phyloP scores from a whole-genome alignment of 2,888 invertebrate species.

The Leptopilina myrica region DNA sequence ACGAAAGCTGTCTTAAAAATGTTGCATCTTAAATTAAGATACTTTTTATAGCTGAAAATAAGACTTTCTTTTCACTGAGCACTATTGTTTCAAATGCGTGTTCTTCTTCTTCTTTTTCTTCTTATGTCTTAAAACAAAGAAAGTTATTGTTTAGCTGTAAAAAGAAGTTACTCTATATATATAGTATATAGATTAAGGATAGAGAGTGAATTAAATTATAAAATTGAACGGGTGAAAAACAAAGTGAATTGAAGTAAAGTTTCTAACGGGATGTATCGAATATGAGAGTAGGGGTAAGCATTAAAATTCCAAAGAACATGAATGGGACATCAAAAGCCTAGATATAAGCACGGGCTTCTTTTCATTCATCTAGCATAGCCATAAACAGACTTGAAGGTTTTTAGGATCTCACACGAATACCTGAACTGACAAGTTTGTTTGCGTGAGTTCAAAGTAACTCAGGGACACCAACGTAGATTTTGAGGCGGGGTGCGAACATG shows the following conservation, averaged over 20 bases:
- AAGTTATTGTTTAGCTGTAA: no score
- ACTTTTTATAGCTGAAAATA: no score
- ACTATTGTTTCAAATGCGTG: no score
- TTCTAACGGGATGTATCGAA: constrained; percentile 15
- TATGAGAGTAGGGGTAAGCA: background rate
- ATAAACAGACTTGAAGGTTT: constrained; percentile 42
- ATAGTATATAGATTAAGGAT: no score
- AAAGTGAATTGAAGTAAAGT: constrained; percentile 27
- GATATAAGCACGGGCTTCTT: constrained; percentile 42
- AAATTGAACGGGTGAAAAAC: background rate
- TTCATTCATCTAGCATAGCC: constrained; percentile 45
- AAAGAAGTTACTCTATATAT: no score
- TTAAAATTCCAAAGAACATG: constrained; percentile 39
- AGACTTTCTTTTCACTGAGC: no score
- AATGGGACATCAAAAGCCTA: constrained; percentile 41
- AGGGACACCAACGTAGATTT: constrained; percentile 67
- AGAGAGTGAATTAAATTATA: no score
- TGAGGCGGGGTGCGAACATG: constrained; percentile 65
- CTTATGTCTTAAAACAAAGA: no score
- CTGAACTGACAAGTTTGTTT: constrained; percentile 35
- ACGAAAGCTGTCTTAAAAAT: no score
- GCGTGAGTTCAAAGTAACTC: constrained; percentile 56
- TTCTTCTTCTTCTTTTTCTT: no score
- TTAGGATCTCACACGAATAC: constrained; percentile 43
- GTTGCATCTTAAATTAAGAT: no score